Base-by-base conservation (phyloP, 2,113 vertebrate species). In the Plectropomus leopardus region DNA sequence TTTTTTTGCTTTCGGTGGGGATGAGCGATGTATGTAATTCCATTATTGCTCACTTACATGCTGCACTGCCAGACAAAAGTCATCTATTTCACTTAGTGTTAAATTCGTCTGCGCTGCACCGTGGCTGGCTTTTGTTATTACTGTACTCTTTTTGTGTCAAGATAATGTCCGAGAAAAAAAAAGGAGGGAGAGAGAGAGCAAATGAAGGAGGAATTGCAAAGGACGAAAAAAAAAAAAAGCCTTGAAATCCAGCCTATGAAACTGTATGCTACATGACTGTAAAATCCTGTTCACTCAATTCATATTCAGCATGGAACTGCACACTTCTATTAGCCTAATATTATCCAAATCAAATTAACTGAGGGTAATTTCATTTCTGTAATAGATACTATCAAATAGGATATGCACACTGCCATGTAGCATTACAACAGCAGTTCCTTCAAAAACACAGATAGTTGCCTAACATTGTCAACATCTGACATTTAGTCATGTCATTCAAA, bases 271-370 rank as follows among this genome's bases (percentile, higher is more conserved):
- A 51, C 42, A 47, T 72, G 72, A 86, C 90, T 63, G 51, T 64
- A 64, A 75, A 80, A 89, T 71, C 82, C 63, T 68, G 26, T 66
- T 53, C 32, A 1, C 61, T 76, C 72, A 32, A 85, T 88, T 93
- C 57, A 84, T 77, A 89, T 88, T 91, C 90, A 83, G 68, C 68
- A 76, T 76, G 72, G 58, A 76, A 24, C 67, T 8, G 14, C 17
- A 64, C 79, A 71, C 65, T 85, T 85, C 82, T 84, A 88, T 92
- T 90, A 88, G 83, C 61, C 73, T 44, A 89, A 91, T 89, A 93
- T 86, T 84, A 84, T 88, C 51, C 51, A 85, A 90, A 92, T 92
- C 72, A 86, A 89, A 93, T 93, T 89, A 93, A 88, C 82, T 68
- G 68, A 74, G 80, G 68, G 57, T 88, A 87, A 93, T 93, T 91